Evolutionary conservation across 2,113 vertebrate genomes (phyloP), one percentile per base, ranked within the genome.

Genomic region (Rynchops niger): DNA sequence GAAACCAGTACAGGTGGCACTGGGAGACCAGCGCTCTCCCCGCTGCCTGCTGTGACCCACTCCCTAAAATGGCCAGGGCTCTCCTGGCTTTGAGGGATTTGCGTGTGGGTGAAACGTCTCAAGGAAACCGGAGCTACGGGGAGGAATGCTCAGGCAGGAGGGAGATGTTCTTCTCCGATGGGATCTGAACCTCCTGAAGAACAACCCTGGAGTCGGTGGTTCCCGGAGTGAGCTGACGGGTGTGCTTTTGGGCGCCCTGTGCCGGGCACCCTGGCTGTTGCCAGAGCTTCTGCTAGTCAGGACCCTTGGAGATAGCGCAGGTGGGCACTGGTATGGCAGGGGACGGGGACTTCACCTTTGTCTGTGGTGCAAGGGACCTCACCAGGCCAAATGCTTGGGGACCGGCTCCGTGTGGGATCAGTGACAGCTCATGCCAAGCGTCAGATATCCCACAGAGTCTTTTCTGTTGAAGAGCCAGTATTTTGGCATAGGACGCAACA

Each of bases 41-140:
- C 0, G 0, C 73, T 72, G 0, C 6, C n/a, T 42, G 45, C 29
- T 38, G 47, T 0, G 0, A 25, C 27, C 43, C 20, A 3, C 30
- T 55, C 38, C 42, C 34, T 22, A 3, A 70, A 89, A 47, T 8
- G 52, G 7, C 42, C 29, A 61, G 40, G 38, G 32, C 42, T 81
- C 34, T 67, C 2, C 3, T 2, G 6, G 3, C 58, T 90, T 74
- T 52, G 80, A 58, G 30, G 49, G 45, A 38, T 47, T 88, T 62
- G 27, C 19, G 30, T 18, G 5, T 17, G 32, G 72, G 12, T 6
- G 1, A 36, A 53, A 47, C 32, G 25, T 84, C 18, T 32, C 26
- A 18, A 32, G 38, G 86, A 73, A 90, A 65, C 11, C 9, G 9
- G 72, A 90, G 74, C 47, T 59, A 10, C 0, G 0, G 21, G 11